phyloP scores from a whole-genome alignment of 2,888 invertebrate species.

The Acronicta psi region DNA sequence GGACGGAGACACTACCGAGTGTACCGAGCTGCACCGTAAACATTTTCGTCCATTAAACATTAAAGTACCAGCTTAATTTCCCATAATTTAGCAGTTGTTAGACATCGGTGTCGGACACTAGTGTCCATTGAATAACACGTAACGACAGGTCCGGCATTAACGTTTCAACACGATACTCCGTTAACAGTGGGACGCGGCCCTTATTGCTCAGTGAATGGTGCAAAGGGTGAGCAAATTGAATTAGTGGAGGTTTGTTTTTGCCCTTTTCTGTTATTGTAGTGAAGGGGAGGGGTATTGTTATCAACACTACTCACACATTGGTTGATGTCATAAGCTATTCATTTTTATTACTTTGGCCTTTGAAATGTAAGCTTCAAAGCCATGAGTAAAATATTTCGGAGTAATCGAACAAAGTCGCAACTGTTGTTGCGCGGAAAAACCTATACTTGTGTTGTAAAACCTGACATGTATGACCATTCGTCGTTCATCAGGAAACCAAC shows the following conservation, averaged over 20 bases:
- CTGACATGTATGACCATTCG: too few species aligned
- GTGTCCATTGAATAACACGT: constrained; percentile 27
- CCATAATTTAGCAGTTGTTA: constrained; percentile 6
- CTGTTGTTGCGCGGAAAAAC: too few species aligned
- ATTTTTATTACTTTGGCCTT: constrained; percentile 4
- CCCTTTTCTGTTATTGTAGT: constrained; percentile 45
- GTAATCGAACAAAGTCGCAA: too few species aligned
- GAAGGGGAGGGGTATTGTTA: constrained; percentile 40
- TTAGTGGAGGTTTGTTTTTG: constrained; percentile 49
- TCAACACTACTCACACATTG: constrained; percentile 51
- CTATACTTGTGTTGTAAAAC: too few species aligned
- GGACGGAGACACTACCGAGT: too few species aligned
- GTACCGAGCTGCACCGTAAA: background rate
- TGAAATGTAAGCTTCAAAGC: background rate
- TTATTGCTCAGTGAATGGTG: constrained; percentile 35
- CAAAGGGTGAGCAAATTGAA: constrained; percentile 39
- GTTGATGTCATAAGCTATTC: constrained; percentile 19
- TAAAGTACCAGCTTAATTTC: constrained; percentile 6
- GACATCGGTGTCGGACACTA: constrained; percentile 15
- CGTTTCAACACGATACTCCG: constrained; percentile 52
- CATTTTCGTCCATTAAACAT: background rate
- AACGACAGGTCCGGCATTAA: constrained; percentile 26
- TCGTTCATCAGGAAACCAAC: too few species aligned
- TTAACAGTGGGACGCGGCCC: constrained; percentile 49
- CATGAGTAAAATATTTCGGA: too few species aligned